Evolutionary conservation across 2,888 invertebrate species (phyloP).

Genomic region (Eilema sororculum): DNA sequence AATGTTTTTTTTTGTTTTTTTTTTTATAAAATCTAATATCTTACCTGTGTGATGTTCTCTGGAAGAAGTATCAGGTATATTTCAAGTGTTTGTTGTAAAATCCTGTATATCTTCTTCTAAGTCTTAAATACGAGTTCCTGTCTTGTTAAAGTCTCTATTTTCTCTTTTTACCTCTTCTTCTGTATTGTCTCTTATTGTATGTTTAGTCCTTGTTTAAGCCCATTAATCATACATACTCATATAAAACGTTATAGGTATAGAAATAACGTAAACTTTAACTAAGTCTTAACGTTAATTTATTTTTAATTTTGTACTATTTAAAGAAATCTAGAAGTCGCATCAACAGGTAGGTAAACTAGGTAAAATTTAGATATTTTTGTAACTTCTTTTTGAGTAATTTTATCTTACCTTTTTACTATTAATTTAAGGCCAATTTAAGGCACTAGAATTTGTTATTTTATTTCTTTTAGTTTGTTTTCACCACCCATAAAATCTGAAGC

Average conservation of each 20-base stretch:
- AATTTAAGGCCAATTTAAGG: constrained; percentile 88
- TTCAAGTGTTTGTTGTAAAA: constrained; percentile 43
- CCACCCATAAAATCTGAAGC: constrained; percentile 76
- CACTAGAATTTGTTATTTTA: constrained; percentile 76
- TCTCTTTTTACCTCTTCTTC: constrained; percentile 54
- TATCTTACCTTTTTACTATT: constrained; percentile 84
- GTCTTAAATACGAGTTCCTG: constrained; percentile 45
- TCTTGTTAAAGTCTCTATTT: constrained; percentile 41
- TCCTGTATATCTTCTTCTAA: constrained; percentile 44
- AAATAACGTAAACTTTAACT: constrained; percentile 84
- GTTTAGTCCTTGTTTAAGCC: constrained; percentile 77
- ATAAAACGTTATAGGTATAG: constrained; percentile 84
- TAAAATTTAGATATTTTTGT: constrained; percentile 81
- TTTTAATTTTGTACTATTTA: constrained; percentile 86
- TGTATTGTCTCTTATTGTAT: constrained; percentile 72
- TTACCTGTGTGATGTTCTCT: constrained; percentile 47
- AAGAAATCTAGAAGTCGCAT: constrained; percentile 84
- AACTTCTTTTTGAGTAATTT: constrained; percentile 75
- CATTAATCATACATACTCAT: constrained; percentile 79
- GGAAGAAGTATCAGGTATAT: constrained; percentile 26
- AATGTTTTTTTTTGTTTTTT: neutral
- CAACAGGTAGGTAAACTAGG: constrained; percentile 84
- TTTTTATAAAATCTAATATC: constrained; percentile 18
- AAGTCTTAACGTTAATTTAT: constrained; percentile 85
- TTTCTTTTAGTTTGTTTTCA: constrained; percentile 73